These are phyloP conservation scores for Polydesmus complanatus DNA, from an alignment of 2,888 invertebrate species.

Conservation along the genomic window DNA sequence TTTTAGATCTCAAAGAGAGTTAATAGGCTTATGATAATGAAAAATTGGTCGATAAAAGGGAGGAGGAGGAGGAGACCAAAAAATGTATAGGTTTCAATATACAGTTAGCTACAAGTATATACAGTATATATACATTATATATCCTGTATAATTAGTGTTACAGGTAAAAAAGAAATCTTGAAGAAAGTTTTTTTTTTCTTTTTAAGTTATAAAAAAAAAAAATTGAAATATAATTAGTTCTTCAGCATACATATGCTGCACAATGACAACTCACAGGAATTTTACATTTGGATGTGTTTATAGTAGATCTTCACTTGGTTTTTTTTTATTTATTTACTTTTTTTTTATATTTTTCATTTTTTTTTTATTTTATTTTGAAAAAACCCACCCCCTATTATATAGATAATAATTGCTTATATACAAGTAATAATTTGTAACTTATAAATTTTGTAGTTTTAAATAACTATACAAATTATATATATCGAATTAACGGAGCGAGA, in stretches of 20 bases:
- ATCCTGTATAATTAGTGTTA: not conserved
- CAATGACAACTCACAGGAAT: slow-evolving; percentile 20
- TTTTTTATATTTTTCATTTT: not conserved
- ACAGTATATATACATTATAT: not conserved
- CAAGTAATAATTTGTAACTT: too few relatives aligned
- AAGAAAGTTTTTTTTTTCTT: not conserved
- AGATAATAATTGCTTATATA: too few relatives aligned
- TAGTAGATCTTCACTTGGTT: slow-evolving; percentile 9
- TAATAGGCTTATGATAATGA: too few relatives aligned
- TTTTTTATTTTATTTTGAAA: not conserved
- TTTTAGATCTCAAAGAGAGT: too few relatives aligned
- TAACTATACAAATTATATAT: too few relatives aligned
- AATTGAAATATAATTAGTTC: not conserved
- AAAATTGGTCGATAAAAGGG: too few relatives aligned
- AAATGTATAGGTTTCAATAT: not conserved
- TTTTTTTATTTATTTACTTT: not conserved
- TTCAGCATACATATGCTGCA: slow-evolving; percentile 21
- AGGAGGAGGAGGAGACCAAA: not conserved
- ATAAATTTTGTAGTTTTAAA: too few relatives aligned
- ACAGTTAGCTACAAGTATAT: not conserved
- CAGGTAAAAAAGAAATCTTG: not conserved
- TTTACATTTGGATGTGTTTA: slow-evolving; percentile 18
- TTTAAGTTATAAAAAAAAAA: too few relatives aligned
- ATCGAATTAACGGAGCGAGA: too few relatives aligned
- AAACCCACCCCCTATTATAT: too few relatives aligned